Percentiles rank a stretch among this genome's conserved stretches.
phyloP scores from a whole-genome alignment of 2,113 vertebrate species.

The Myotis lucifugus region DNA sequence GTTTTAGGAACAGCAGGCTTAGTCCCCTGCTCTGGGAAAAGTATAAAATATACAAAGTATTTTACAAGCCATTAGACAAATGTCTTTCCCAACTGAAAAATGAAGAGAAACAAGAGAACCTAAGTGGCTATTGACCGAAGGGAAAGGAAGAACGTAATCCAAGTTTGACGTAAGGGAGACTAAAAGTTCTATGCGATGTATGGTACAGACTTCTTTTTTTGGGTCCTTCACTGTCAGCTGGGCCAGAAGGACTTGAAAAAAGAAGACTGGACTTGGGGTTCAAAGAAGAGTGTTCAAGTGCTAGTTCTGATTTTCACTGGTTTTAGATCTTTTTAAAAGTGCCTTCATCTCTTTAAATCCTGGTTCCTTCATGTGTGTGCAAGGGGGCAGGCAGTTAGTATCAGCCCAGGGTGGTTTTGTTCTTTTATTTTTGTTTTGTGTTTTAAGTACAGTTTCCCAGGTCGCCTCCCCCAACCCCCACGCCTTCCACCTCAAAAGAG shows the following conservation, averaged over 20 bases:
- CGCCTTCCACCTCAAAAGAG: background rate
- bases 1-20: background rate
- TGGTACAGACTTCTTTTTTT: background rate
- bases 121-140: background rate
- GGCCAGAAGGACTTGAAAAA: background rate
- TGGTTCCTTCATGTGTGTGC: background rate
- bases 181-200: background rate
- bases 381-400: background rate
- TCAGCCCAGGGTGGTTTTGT: background rate
- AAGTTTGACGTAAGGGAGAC: background rate
- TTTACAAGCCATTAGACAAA: background rate
- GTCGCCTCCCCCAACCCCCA: background rate
- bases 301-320: constrained; percentile 1
- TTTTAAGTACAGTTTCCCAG: background rate
- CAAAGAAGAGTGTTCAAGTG: background rate
- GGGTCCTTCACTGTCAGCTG: background rate
- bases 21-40: background rate
- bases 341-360: background rate
- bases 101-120: background rate
- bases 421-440: background rate
- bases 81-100: constrained; percentile 25
- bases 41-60: constrained; percentile 35
- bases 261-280: background rate
- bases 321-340: background rate
- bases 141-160: background rate